Percentiles rank a stretch among this genome's conserved stretches.
Evolutionary conservation across 2,888 invertebrate genomes (phyloP).

Genomic region (Oxystoma pomonae): DNA sequence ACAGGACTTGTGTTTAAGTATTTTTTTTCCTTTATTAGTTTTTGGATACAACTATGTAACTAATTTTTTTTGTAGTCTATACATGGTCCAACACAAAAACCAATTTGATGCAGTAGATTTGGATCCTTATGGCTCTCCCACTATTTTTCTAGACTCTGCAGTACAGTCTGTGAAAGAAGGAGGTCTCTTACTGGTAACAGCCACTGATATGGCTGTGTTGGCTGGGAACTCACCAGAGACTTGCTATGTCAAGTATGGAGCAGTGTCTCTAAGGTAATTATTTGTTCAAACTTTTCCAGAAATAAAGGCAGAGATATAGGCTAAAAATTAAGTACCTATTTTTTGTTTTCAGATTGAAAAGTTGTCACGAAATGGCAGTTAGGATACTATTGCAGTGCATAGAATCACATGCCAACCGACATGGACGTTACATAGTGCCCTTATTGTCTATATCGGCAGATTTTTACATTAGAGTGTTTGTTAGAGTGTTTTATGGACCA

Average conservation of each 20-base stretch:
- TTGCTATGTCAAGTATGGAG: constrained; percentile 88
- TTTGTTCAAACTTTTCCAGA: background rate
- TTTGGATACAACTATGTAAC: background rate
- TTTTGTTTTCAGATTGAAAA: constrained; percentile 55
- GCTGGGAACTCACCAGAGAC: constrained; percentile 96
- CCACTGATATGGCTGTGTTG: constrained; percentile 94
- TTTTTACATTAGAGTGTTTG: constrained; percentile 94
- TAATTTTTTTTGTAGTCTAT: background rate
- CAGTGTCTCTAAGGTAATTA: constrained; percentile 68
- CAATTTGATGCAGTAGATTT: constrained; percentile 89
- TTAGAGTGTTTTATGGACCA: constrained; percentile 76
- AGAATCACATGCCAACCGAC: constrained; percentile 87
- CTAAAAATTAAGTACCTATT: too few species aligned
- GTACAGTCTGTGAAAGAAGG: constrained; percentile 77
- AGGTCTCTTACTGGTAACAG: constrained; percentile 89
- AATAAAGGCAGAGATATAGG: too few species aligned
- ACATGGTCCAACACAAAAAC: constrained; percentile 37
- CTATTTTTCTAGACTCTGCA: constrained; percentile 85
- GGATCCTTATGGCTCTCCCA: constrained; percentile 96
- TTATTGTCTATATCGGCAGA: constrained; percentile 89
- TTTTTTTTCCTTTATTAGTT: too few species aligned
- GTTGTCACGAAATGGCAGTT: constrained; percentile 96
- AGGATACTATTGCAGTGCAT: constrained; percentile 88
- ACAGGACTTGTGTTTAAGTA: too few species aligned
- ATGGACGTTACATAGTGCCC: constrained; percentile 89